Conservation (phyloP, 2,797 vertebrate genomes). For the Rhynchonycteris naso region DNA sequence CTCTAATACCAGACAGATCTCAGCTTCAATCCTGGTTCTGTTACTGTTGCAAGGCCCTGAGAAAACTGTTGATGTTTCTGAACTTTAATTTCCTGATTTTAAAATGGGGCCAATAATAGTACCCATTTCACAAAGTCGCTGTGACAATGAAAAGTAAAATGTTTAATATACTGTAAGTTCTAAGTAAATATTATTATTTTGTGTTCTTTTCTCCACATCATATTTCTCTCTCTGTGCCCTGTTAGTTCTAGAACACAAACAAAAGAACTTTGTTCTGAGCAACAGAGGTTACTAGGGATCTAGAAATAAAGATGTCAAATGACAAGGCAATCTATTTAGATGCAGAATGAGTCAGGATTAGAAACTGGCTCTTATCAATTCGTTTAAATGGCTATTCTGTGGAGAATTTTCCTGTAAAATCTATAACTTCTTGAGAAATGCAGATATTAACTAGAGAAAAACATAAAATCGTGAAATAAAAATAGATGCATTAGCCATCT, state of each 20-base stretch:
- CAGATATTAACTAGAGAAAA: neutral
- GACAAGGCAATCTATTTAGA: neutral
- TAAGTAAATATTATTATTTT: constrained; percentile 11
- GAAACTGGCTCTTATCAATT: neutral
- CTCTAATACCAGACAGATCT: neutral
- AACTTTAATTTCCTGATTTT: constrained; percentile 31
- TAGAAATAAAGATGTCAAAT: neutral
- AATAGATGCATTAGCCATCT: neutral
- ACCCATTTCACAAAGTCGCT: neutral
- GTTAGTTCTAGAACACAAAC: neutral
- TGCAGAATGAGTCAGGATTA: neutral
- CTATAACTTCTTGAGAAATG: neutral
- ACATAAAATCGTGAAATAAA: neutral
- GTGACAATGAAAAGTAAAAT: neutral
- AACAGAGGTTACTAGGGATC: neutral
- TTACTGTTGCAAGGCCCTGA: neutral
- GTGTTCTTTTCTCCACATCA: neutral
- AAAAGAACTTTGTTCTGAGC: neutral
- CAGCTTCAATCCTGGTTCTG: neutral
- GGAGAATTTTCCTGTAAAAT: neutral
- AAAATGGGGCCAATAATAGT: neutral
- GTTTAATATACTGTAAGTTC: neutral
- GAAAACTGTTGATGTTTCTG: constrained; percentile 24
- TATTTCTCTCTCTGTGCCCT: neutral
- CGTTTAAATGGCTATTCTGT: constrained; percentile 7